Base-by-base conservation (phyloP, 2,888 invertebrate genomes). In the Aphidoletes aphidimyza region DNA sequence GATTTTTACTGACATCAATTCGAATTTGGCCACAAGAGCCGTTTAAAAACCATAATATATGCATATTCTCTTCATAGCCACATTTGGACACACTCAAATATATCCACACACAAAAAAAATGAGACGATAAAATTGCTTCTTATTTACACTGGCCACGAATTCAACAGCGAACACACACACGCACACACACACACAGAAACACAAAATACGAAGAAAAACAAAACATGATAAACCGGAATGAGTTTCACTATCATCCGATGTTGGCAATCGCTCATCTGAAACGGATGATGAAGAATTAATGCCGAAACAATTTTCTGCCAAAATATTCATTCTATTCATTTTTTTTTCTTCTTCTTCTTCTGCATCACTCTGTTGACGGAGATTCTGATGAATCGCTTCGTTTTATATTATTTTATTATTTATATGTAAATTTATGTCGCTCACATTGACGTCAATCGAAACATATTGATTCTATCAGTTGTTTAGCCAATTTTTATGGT, bases 11-110 rank as follows among this genome's bases (percentile, higher is more conserved):
- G 34, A 69, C 69, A 69, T 69, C 69, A 30, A 69, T 69, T 69
- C 34, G n/a, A 69, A 34, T 69, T n/a, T 26, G 30, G 17, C 69
- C 34, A 14, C 34, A 30, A 30, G 3, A 1, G 30, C 2, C 69
- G 14, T n/a, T 69, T 69, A 30, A 69, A 69, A 22, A n/a, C 54
- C 54, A 54, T 69, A 69, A 69, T 69, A 11, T 69, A 69, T 69
- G 30, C 69, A 30, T 69, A 69, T 69, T 69, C 30, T 69, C 69
- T 30, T 14, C n/a, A n/a, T n/a, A n/a, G 42, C 42, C 42, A 69
- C 30, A 69, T 30, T 69, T 30, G 69, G 34, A 30, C 34, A 14
- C 22, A n/a, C n/a, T n/a, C n/a, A n/a, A n/a, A n/a, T n/a, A n/a
- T n/a, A n/a, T n/a, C n/a, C 5, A 69, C 8, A 69, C 11, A 26